Evolutionary conservation across 2,888 invertebrate species (phyloP).

Genomic region (Acrobasis suavella): DNA sequence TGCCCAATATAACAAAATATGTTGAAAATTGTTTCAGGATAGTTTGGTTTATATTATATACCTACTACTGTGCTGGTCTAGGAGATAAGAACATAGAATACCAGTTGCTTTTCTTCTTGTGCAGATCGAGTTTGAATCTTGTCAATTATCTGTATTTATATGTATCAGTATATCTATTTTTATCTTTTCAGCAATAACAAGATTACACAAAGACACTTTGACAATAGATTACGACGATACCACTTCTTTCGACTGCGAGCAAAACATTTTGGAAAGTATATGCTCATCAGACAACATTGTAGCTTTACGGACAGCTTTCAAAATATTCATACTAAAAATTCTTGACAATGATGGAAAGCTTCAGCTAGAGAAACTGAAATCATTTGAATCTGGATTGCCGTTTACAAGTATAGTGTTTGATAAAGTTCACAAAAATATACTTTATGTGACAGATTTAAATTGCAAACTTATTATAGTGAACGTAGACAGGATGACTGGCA

Average conservation of each 20-base stretch:
- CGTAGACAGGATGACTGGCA: slow-evolving; percentile 60
- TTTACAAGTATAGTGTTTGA: slow-evolving; percentile 71
- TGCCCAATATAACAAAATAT: no score
- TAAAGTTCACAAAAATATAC: slow-evolving; percentile 61
- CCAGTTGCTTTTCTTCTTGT: no score
- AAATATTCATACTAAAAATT: slow-evolving; percentile 62
- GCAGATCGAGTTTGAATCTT: no score
- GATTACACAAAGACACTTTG: slow-evolving; percentile 49
- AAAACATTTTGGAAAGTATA: slow-evolving; percentile 67
- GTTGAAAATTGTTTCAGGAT: no score
- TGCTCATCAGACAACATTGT: slow-evolving; percentile 54
- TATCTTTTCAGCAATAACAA: slow-evolving; percentile 55
- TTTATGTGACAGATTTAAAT: slow-evolving; percentile 62
- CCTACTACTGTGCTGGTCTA: no score
- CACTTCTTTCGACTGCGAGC: slow-evolving; percentile 54
- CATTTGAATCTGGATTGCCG: slow-evolving; percentile 56
- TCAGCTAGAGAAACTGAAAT: slow-evolving; percentile 54
- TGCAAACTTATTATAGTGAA: slow-evolving; percentile 63
- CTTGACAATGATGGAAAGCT: slow-evolving; percentile 38
- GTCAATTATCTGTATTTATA: neutral
- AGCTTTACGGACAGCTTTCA: slow-evolving; percentile 62
- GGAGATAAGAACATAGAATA: no score
- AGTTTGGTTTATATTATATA: no score
- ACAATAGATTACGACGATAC: slow-evolving; percentile 41
- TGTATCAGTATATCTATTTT: neutral